These are phyloP conservation scores for Decapterus maruadsi DNA, from an alignment of 2,797 vertebrate species.

Conservation along the genomic window DNA sequence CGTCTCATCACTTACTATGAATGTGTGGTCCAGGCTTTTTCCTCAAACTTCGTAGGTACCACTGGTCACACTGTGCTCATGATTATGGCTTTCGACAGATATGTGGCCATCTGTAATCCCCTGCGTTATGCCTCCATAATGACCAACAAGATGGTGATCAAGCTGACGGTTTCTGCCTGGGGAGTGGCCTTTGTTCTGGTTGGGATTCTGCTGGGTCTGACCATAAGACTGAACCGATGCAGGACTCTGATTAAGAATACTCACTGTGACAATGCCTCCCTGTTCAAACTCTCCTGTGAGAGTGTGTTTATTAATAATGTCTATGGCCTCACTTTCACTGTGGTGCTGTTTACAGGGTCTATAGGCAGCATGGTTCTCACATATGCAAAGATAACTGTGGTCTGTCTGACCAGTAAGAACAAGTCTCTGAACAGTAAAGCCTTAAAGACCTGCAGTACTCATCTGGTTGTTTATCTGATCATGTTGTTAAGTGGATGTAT, in stretches of 20 bases:
- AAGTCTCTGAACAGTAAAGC: slow-evolving; percentile 73
- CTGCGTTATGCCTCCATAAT: too few species aligned
- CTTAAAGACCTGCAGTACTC: slow-evolving; percentile 74
- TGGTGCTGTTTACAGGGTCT: slow-evolving; percentile 36
- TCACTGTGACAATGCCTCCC: slow-evolving; percentile 71
- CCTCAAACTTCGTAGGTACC: too few species aligned
- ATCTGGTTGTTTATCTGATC: slow-evolving; percentile 63
- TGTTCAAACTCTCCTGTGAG: slow-evolving; percentile 59
- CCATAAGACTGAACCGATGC: slow-evolving; percentile 59
- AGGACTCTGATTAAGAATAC: slow-evolving; percentile 50
- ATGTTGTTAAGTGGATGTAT: slow-evolving; percentile 25
- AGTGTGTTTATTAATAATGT: too few species aligned
- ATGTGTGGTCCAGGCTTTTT: too few species aligned
- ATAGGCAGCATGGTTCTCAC: slow-evolving; percentile 60
- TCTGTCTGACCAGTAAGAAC: slow-evolving; percentile 60
- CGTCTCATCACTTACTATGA: too few species aligned
- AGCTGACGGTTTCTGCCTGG: slow-evolving; percentile 8
- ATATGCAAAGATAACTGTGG: slow-evolving; percentile 53
- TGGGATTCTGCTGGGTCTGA: slow-evolving; percentile 40
- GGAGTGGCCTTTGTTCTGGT: slow-evolving; percentile 25
- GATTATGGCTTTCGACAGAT: too few species aligned
- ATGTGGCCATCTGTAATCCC: too few species aligned
- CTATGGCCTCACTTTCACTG: slow-evolving; percentile 7
- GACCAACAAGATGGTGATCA: too few species aligned
- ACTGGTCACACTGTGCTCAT: too few species aligned